phyloP scores from a whole-genome alignment of 2,113 vertebrate genomes.

The Maccullochella peelii region DNA sequence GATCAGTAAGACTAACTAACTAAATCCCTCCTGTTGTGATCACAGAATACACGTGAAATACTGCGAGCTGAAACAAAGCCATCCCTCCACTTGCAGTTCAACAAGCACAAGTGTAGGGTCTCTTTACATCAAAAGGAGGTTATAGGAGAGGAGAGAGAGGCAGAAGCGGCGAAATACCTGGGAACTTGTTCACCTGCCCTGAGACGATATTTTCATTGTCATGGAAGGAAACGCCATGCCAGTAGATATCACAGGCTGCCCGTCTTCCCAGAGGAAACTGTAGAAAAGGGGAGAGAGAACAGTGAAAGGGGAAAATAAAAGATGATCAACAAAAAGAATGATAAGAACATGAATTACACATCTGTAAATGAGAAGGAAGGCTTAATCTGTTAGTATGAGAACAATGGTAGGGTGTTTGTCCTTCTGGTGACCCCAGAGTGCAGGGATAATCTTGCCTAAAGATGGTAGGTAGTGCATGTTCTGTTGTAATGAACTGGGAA shows the following conservation, averaged over 20 bases:
- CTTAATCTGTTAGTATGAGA: constrained; percentile 33
- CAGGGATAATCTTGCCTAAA: constrained; percentile 55
- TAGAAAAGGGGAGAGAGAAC: constrained; percentile 11
- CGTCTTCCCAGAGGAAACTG: constrained; percentile 94
- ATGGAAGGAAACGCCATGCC: constrained; percentile 97
- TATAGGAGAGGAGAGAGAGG: not conserved
- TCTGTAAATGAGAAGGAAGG: constrained; percentile 3
- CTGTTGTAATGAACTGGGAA: constrained; percentile 38
- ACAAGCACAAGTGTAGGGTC: not conserved
- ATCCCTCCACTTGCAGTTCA: not conserved
- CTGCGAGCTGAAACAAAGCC: not conserved
- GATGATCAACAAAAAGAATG: not conserved
- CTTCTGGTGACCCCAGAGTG: constrained; percentile 14
- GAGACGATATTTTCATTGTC: constrained; percentile 92
- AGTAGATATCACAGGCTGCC: constrained; percentile 95
- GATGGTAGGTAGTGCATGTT: constrained; percentile 43
- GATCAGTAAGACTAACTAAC: constrained; percentile 30
- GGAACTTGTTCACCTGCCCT: constrained; percentile 99
- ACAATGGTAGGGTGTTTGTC: constrained; percentile 1
- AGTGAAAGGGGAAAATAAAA: not conserved
- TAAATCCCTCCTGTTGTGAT: constrained; percentile 41
- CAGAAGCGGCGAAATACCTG: constrained; percentile 85
- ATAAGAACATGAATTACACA: not conserved
- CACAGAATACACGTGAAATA: constrained; percentile 6
- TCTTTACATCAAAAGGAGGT: not conserved